phyloP scores from a whole-genome alignment of 2,888 invertebrate species.

The Nysson spinosus region DNA sequence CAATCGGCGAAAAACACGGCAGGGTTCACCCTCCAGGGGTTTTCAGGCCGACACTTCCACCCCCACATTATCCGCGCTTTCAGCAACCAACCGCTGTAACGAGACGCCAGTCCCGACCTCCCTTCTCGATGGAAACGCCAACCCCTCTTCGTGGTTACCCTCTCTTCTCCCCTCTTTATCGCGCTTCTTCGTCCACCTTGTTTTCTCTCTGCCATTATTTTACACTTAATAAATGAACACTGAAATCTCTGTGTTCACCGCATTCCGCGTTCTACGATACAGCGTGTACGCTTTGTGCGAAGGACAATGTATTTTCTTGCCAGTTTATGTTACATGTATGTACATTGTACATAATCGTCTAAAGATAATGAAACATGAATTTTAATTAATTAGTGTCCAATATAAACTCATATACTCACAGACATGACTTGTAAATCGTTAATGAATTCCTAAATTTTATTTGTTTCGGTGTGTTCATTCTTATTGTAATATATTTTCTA shows the following conservation, averaged over 20 bases:
- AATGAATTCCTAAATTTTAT: too few relatives aligned
- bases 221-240: too few relatives aligned
- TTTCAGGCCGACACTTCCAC: slow-evolving; percentile 46
- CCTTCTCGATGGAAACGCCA: slow-evolving; percentile 66
- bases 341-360: too few relatives aligned
- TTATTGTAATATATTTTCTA: too few relatives aligned
- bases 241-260: slow-evolving; percentile 1
- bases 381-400: too few relatives aligned
- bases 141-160: slow-evolving; percentile 62
- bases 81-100: slow-evolving; percentile 73
- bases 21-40: slow-evolving; percentile 62
- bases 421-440: too few relatives aligned
- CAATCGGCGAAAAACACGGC: slow-evolving; percentile 78
- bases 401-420: too few relatives aligned
- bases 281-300: too few relatives aligned
- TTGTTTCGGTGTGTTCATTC: too few relatives aligned
- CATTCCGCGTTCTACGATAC: slow-evolving; percentile 8
- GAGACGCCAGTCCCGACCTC: slow-evolving; percentile 74
- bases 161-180: slow-evolving; percentile 14
- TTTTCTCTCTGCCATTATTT: slow-evolving; percentile 24
- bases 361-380: too few relatives aligned
- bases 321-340: too few relatives aligned
- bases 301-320: too few relatives aligned
- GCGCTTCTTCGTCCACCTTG: slow-evolving; percentile 19
- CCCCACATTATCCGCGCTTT: slow-evolving; percentile 58